Percentiles rank a stretch among this genome's conserved stretches.
These are phyloP conservation scores for Elmis aenea DNA, from an alignment of 2,888 invertebrate genomes.

Conservation along the genomic window DNA sequence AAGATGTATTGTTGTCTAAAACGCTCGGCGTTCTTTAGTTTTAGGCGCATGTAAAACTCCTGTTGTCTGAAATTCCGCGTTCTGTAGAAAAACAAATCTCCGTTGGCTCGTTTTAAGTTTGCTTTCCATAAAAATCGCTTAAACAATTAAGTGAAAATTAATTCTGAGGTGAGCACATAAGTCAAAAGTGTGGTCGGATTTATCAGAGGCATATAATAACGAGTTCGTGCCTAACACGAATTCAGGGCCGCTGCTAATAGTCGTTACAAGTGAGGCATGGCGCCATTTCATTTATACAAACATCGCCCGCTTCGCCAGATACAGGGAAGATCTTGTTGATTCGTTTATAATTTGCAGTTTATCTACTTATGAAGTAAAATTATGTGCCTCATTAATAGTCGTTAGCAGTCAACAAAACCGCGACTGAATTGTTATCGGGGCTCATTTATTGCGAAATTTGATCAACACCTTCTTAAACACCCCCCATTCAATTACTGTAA, in stretches of 20 bases:
- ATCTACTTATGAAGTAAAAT: conserved; percentile 18
- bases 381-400: conserved; percentile 13
- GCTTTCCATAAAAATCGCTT: no score
- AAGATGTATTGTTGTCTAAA: conserved; percentile 42
- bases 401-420: conserved; percentile 1
- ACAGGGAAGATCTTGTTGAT: conserved; percentile 28
- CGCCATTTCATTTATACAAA: conserved; percentile 50
- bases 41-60: conserved; percentile 1
- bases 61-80: background rate
- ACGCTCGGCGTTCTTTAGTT: conserved; percentile 8
- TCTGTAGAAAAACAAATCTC: no score
- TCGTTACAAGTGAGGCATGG: conserved; percentile 47
- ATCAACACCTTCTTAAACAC: no score
- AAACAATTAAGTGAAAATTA: conserved; percentile 20
- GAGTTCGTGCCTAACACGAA: conserved; percentile 47
- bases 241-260: conserved; percentile 46
- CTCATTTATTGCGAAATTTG: no score
- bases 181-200: conserved; percentile 37
- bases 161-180: conserved; percentile 28
- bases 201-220: conserved; percentile 42
- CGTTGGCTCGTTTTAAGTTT: no score
- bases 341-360: conserved; percentile 27
- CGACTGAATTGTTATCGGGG: background rate
- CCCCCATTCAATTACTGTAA: no score
- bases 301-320: conserved; percentile 36